A percentile compares a stretch with the other conserved stretches of the same genome.
phyloP scores from a whole-genome alignment of 2,113 vertebrate genomes.

The Phoxinus phoxinus region DNA sequence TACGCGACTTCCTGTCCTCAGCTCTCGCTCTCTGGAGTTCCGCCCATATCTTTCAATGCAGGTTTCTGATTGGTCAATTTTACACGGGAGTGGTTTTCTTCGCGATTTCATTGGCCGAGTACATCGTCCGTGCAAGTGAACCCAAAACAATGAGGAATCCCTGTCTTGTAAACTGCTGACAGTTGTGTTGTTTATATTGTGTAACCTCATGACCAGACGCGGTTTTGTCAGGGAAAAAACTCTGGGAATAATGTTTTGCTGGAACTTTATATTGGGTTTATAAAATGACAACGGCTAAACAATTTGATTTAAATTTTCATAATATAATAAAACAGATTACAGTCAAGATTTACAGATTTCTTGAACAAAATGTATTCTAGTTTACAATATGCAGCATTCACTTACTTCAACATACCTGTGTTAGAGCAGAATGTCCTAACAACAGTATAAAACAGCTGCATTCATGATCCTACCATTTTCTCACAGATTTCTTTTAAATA shows the following conservation, averaged over 20 bases:
- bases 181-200: conserved; percentile 43
- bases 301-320: background rate
- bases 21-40: conserved; percentile 4
- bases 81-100: background rate
- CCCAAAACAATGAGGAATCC: conserved; percentile 60
- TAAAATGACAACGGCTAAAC: background rate
- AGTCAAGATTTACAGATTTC: background rate
- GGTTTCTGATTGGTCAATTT: conserved; percentile 58
- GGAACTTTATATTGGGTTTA: background rate
- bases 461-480: background rate
- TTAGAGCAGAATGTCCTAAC: background rate
- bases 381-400: background rate
- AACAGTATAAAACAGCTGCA: background rate
- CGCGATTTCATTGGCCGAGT: conserved; percentile 23
- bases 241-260: background rate
- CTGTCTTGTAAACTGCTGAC: conserved; percentile 45
- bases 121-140: conserved; percentile 14
- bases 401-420: background rate
- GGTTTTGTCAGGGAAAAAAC: conserved; percentile 30
- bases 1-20: conserved; percentile 18
- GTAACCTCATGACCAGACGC: conserved; percentile 56
- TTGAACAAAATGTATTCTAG: background rate
- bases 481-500: background rate
- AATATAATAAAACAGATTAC: background rate
- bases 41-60: conserved; percentile 50